Conservation (phyloP, 2,797 vertebrate species). For the Melanogrammus aeglefinus region DNA sequence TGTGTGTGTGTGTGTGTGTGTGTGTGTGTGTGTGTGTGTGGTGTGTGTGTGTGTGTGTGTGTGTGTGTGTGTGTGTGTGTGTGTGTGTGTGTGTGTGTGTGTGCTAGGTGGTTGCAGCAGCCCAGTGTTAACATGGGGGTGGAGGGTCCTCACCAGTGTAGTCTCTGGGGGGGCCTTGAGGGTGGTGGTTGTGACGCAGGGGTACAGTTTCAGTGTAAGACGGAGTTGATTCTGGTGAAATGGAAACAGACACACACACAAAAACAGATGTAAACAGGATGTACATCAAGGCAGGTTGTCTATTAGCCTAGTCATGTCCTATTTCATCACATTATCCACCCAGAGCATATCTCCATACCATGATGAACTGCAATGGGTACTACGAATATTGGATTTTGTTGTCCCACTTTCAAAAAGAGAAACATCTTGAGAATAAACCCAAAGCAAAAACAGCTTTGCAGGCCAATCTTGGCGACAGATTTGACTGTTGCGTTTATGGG, state of each 20-base stretch:
- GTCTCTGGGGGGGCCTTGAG: constrained; percentile 74
- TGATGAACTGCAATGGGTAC: no score
- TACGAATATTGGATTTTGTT: background rate
- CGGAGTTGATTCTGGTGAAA: constrained; percentile 85
- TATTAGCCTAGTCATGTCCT: background rate
- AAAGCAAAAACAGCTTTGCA: background rate
- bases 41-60: background rate
- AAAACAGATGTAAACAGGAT: constrained; percentile 9
- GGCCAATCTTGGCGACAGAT: background rate
- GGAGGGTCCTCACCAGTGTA: constrained; percentile 82
- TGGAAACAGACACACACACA: constrained; percentile 30
- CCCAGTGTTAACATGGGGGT: background rate
- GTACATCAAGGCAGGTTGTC: background rate
- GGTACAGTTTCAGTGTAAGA: constrained; percentile 92
- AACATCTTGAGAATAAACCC: background rate
- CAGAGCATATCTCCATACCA: background rate
- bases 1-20: background rate
- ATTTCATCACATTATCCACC: background rate
- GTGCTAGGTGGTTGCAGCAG: background rate
- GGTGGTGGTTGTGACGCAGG: constrained; percentile 74
- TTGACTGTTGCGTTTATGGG: background rate
- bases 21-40: background rate
- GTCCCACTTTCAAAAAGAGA: background rate
- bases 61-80: background rate
- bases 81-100: background rate